Conservation (phyloP, 2,797 vertebrate species). For the Tympanoctomys barrerae region DNA sequence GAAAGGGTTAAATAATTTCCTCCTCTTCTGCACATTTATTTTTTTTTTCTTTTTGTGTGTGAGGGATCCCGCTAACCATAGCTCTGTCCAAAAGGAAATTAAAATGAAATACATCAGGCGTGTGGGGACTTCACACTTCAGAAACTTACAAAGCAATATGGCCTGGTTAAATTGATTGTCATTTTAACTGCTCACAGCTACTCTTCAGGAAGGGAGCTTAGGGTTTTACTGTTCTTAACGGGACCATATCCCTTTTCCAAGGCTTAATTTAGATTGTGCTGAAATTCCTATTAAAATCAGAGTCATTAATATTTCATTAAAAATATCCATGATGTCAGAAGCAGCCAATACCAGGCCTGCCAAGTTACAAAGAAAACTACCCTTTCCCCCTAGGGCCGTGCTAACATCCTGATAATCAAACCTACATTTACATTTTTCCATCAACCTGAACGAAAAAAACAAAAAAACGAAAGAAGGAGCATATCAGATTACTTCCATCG, state of each 20-base stretch:
- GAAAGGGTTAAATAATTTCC: conserved; percentile 91
- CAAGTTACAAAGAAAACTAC: conserved; percentile 64
- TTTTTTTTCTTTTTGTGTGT: conserved; percentile 65
- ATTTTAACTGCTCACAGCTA: conserved; percentile 88
- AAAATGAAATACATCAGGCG: conserved; percentile 91
- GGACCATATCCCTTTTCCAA: conserved; percentile 85
- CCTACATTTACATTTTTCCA: conserved; percentile 61
- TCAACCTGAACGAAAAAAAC: conserved; percentile 56
- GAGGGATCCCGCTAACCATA: conserved; percentile 86
- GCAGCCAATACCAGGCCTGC: conserved; percentile 52
- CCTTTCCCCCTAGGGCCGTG: conserved; percentile 38
- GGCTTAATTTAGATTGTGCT: conserved; percentile 83
- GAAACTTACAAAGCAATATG: conserved; percentile 88
- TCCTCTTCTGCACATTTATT: conserved; percentile 81
- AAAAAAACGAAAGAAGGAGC: conserved; percentile 1
- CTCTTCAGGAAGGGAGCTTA: conserved; percentile 88
- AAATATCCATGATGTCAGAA: conserved; percentile 81
- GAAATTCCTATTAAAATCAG: conserved; percentile 85
- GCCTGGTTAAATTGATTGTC: conserved; percentile 89
- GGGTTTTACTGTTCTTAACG: conserved; percentile 87
- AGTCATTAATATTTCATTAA: conserved; percentile 84
- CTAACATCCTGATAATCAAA: conserved; percentile 64
- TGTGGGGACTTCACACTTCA: conserved; percentile 88
- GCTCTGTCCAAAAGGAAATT: conserved; percentile 91
- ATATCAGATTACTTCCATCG: rapidly evolving